A percentile compares a stretch with the other conserved stretches of the same genome.
Evolutionary conservation across 2,888 invertebrate species (phyloP).

Genomic region (Chelonus formosanus): DNA sequence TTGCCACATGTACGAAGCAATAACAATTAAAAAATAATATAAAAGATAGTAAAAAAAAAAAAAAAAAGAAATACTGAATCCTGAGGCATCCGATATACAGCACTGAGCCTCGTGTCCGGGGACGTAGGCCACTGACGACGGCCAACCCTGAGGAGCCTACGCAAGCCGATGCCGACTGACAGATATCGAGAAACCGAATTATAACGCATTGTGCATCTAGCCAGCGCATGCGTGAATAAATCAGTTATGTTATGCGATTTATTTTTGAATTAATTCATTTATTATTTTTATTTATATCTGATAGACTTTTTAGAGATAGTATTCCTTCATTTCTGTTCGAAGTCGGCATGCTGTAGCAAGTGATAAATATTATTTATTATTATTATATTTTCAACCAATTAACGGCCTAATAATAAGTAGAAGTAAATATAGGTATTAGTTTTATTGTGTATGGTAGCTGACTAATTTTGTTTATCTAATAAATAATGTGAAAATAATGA

Average conservation of each 20-base stretch:
- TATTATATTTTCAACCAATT: background rate
- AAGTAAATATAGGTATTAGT: too few relatives aligned
- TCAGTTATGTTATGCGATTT: conserved; percentile 11
- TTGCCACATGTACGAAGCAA: conserved; percentile 43
- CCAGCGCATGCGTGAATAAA: conserved; percentile 60
- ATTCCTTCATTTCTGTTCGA: conserved; percentile 29
- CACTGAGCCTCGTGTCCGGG: conserved; percentile 68
- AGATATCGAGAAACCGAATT: conserved; percentile 59
- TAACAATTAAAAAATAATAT: conserved; percentile 22
- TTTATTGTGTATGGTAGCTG: too few relatives aligned
- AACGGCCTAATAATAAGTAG: conserved; percentile 1
- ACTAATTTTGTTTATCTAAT: too few relatives aligned
- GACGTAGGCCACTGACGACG: conserved; percentile 62
- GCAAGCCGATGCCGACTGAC: conserved; percentile 48
- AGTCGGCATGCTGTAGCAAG: conserved; percentile 41
- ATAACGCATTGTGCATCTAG: conserved; percentile 67
- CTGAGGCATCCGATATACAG: conserved; percentile 63
- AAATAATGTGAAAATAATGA: too few relatives aligned
- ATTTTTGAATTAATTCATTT: conserved; percentile 3
- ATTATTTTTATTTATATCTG: background rate
- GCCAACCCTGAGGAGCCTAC: conserved; percentile 63
- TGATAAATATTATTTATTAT: conserved; percentile 9
- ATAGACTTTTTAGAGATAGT: background rate
- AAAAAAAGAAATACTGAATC: conserved; percentile 42
- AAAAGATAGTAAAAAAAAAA: conserved; percentile 30